These are phyloP conservation scores for Mungos mungo DNA, from an alignment of 2,113 vertebrate genomes.

Conservation along the genomic window DNA sequence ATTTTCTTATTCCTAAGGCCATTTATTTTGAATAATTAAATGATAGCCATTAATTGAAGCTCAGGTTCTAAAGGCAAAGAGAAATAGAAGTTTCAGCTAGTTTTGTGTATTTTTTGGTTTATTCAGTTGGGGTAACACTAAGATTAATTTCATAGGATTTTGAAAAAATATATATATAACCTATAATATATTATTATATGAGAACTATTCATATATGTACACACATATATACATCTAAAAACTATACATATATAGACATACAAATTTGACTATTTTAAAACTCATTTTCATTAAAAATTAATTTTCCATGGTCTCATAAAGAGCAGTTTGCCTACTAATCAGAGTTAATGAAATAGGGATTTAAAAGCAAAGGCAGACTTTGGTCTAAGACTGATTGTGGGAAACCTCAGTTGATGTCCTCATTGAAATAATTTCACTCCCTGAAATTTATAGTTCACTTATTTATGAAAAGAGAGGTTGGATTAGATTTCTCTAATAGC, in stretches of 20 bases:
- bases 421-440: not conserved
- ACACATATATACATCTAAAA: not conserved
- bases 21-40: constrained; percentile 20
- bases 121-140: not conserved
- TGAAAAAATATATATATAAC: not conserved
- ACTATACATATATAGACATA: not conserved
- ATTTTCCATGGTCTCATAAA: not conserved
- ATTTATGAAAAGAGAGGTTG: not conserved
- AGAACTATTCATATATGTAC: not conserved
- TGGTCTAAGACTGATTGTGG: not conserved
- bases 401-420: not conserved
- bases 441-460: not conserved
- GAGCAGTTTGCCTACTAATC: not conserved
- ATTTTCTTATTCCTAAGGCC: not conserved
- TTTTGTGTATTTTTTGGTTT: not conserved
- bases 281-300: not conserved
- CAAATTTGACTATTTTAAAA: not conserved
- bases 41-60: not conserved
- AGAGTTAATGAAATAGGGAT: not conserved
- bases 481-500: not conserved
- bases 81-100: not conserved
- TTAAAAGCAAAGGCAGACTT: not conserved
- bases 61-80: not conserved
- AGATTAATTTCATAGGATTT: not conserved
- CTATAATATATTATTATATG: not conserved